These are phyloP conservation scores for Excalfactoria chinensis DNA, from an alignment of 2,113 vertebrate species.

Conservation along the genomic window DNA sequence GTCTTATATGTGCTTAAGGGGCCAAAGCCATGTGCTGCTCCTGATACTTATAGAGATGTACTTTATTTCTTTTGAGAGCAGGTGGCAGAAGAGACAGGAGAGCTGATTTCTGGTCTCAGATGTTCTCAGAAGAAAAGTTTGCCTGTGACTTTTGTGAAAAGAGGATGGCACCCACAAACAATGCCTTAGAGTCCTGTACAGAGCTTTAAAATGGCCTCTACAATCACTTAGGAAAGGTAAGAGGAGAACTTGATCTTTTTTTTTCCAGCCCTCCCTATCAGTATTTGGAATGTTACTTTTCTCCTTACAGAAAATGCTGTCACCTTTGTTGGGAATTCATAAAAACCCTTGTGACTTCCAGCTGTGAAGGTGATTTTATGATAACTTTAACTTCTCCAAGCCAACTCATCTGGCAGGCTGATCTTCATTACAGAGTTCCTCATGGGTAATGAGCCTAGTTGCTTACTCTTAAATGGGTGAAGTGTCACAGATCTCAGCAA, in stretches of 20 bases:
- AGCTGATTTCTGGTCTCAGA: not conserved
- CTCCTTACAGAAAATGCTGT: not conserved
- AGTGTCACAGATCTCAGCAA: not conserved
- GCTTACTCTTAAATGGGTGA: not conserved
- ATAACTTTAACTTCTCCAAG: not conserved
- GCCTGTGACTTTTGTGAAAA: not conserved
- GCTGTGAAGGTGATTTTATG: not conserved
- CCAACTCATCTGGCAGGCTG: not conserved
- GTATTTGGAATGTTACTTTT: not conserved
- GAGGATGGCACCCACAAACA: not conserved
- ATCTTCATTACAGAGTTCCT: not conserved
- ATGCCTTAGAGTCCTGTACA: not conserved
- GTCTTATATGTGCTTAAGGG: fast-evolving
- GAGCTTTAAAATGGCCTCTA: not conserved
- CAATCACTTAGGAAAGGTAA: not conserved
- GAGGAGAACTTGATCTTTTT: not conserved
- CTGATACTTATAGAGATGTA: not conserved
- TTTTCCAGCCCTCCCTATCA: not conserved
- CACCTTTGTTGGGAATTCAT: not conserved
- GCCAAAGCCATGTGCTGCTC: not conserved
- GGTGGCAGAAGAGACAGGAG: not conserved
- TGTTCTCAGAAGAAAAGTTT: not conserved
- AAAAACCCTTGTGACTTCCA: not conserved
- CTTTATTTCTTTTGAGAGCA: not conserved
- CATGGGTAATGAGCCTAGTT: not conserved